Evolutionary conservation across 2,113 vertebrate genomes (phyloP), one percentile per base, ranked within the genome.

Genomic region (Mus spicilegus): DNA sequence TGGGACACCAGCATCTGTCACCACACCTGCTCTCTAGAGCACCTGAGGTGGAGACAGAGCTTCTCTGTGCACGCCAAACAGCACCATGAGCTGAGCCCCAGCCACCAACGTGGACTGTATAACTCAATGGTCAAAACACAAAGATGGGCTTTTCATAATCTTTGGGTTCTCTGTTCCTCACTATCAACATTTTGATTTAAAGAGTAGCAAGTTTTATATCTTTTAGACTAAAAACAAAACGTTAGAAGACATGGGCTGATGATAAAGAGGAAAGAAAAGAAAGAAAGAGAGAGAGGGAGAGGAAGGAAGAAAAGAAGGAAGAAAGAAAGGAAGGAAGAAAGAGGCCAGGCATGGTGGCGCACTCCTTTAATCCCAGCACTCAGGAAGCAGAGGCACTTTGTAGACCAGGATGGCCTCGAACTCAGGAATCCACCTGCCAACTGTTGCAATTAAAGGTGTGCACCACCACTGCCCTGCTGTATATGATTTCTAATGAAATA

Each of bases 131-230:
- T n/a, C 70, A 87, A 63, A 26, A 56, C 33, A 33, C 11, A 77
- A 58, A 54, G 75, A 84, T 22, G 84, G 36, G 4, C 13, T 87
- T 93, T 75, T 1, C 75, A 56, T 91, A 76, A 24, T 93, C 70
- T 84, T 84, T 91, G 73, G 87, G 36, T 96, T 90, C 51, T 63
- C 4, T 28, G 39, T 87, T 42, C 36, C 39, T 49, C 9, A 67
- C 56, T n/a, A 75, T 86, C 9, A 75, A 82, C 3, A 81, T 85
- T 95, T 94, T 80, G 7, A 51, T 49, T 80, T 88, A 61, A 84
- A 96, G 36, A 92, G 3, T 61, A 69, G 90, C 81, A 39, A 39
- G 61, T 73, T 90, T 46, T 82, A 14, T 81, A 72, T 90, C 65
- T 67, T 67, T 30, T 33, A 20, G 56, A 75, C 42, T 72, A 19